Conservation (phyloP, 1,140 invertebrate genomes). For the Thalassaphorura encarpata region DNA sequence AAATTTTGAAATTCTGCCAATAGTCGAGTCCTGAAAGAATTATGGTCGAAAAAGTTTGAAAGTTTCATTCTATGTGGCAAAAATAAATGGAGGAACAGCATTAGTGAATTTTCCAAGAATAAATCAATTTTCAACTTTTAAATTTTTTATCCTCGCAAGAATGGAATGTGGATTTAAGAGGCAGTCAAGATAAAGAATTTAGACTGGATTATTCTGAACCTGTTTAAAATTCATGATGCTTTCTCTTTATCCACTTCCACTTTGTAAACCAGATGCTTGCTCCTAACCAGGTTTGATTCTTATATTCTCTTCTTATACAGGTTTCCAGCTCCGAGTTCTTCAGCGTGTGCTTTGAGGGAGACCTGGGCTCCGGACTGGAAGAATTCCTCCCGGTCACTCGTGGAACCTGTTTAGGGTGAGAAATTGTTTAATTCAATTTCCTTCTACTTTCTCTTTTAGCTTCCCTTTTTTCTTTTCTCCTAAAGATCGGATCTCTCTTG, state of each 20-base stretch:
- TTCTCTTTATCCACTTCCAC: background rate
- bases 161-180: background rate
- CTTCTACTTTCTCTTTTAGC: background rate
- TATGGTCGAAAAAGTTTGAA: constrained; percentile 1
- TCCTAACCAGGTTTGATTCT: background rate
- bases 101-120: too few relatives aligned
- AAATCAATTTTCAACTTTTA: too few relatives aligned
- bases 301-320: constrained; percentile 38
- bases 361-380: constrained; percentile 44
- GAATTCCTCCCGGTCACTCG: constrained; percentile 58
- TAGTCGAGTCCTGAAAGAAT: too few relatives aligned
- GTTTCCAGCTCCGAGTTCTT: constrained; percentile 65
- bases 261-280: background rate
- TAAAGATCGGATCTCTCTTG: too few relatives aligned
- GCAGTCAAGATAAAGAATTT: background rate
- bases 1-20: too few relatives aligned
- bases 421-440: background rate
- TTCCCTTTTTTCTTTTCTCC: too few relatives aligned
- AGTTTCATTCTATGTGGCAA: background rate
- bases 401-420: constrained; percentile 58
- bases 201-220: too few relatives aligned
- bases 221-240: background rate
- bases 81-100: background rate
- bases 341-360: constrained; percentile 57
- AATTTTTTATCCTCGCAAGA: background rate